A percentile compares a stretch with the other conserved stretches of the same genome.
Evolutionary conservation across 2,797 vertebrate genomes (phyloP).

Genomic region (Pseudomugil tenellus): DNA sequence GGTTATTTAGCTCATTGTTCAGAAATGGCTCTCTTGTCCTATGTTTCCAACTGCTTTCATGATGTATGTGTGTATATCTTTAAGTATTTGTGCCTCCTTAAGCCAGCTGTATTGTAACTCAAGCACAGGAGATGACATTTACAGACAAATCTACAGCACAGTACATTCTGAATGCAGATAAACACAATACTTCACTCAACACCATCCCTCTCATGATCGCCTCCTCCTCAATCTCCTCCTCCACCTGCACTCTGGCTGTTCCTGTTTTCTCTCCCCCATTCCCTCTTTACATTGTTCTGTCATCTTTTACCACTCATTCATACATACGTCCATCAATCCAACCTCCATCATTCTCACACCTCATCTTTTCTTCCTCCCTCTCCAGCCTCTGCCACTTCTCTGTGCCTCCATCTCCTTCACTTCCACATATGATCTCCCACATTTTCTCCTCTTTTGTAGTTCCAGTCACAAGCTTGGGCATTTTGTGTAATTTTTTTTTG

Average conservation of each 20-base stretch:
- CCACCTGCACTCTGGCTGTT: slow-evolving; percentile 40
- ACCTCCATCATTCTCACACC: slow-evolving; percentile 59
- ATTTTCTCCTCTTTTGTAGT: slow-evolving; percentile 40
- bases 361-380: slow-evolving; percentile 53
- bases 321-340: slow-evolving; percentile 35
- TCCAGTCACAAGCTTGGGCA: slow-evolving; percentile 33
- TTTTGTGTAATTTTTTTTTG: not conserved
- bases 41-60: slow-evolving; percentile 31
- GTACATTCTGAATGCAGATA: slow-evolving; percentile 74
- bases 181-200: slow-evolving; percentile 55
- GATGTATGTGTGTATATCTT: slow-evolving; percentile 15
- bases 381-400: slow-evolving; percentile 65
- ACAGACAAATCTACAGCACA: slow-evolving; percentile 68
- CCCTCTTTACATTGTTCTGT: slow-evolving; percentile 45
- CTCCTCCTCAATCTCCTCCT: slow-evolving; percentile 51
- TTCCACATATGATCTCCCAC: slow-evolving; percentile 50
- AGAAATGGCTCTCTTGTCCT: slow-evolving; percentile 41
- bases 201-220: slow-evolving; percentile 47
- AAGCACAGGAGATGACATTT: slow-evolving; percentile 73
- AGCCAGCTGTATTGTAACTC: slow-evolving; percentile 51
- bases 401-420: slow-evolving; percentile 38
- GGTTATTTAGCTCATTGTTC: slow-evolving; percentile 41
- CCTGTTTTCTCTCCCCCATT: slow-evolving; percentile 53
- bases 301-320: slow-evolving; percentile 54
- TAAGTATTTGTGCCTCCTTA: slow-evolving; percentile 18